These are phyloP conservation scores for Silurus asotus DNA, from an alignment of 2,113 vertebrate species.

Conservation along the genomic window DNA sequence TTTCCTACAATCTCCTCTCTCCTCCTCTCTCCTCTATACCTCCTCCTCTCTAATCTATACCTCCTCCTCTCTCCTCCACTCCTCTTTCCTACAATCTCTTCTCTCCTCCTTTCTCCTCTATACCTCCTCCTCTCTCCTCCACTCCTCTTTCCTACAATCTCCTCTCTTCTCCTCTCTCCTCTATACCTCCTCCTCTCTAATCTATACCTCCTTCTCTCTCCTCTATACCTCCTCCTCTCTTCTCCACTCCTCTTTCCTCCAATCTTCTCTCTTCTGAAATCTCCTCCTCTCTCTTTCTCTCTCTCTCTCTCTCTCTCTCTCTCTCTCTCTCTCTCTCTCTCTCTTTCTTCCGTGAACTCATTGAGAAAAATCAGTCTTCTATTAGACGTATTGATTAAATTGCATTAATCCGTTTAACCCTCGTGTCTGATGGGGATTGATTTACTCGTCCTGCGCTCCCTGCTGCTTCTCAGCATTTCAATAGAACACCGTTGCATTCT, in stretches of 20 bases:
- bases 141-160: too few relatives aligned
- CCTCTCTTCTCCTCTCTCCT: too few relatives aligned
- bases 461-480: constrained; percentile 11
- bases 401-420: constrained; percentile 27
- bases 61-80: too few relatives aligned
- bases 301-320: neutral
- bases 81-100: too few relatives aligned
- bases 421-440: constrained; percentile 22
- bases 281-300: constrained; percentile 66
- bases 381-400: constrained; percentile 15
- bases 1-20: too few relatives aligned
- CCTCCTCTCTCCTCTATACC: too few relatives aligned
- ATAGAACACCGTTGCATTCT: neutral
- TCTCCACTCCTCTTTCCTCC: constrained; percentile 64
- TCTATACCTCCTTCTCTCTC: too few relatives aligned
- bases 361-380: constrained; percentile 29
- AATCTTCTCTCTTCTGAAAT: constrained; percentile 29
- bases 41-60: too few relatives aligned
- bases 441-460: constrained; percentile 16
- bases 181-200: too few relatives aligned
- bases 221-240: too few relatives aligned
- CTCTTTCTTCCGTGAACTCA: constrained; percentile 70
- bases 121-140: too few relatives aligned
- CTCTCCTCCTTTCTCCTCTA: too few relatives aligned
- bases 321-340: neutral